These are phyloP conservation scores for Dynastes tityus DNA, from an alignment of 2,888 invertebrate genomes.

Conservation along the genomic window DNA sequence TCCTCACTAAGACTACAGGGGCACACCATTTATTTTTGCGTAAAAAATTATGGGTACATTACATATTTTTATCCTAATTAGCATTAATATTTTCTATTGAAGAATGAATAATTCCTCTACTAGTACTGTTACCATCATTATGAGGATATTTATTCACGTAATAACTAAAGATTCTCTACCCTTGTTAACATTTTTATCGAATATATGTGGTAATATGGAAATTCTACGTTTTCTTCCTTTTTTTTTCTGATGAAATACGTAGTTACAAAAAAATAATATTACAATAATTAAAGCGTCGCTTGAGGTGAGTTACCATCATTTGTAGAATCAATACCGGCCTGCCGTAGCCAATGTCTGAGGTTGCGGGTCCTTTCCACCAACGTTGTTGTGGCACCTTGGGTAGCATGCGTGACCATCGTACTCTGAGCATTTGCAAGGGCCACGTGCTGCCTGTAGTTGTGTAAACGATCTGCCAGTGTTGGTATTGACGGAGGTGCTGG, in stretches of 20 bases:
- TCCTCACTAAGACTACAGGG: no score
- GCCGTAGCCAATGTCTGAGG: slow-evolving; percentile 79
- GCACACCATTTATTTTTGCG: no score
- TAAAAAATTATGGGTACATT: no score
- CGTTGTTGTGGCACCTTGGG: slow-evolving; percentile 75
- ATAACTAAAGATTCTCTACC: neutral
- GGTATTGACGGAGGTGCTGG: slow-evolving; percentile 68
- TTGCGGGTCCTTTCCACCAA: slow-evolving; percentile 79
- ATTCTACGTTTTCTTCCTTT: neutral
- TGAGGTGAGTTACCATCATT: slow-evolving; percentile 60
- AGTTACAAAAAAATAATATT: neutral
- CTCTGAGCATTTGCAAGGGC: slow-evolving; percentile 71
- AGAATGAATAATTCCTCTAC: neutral
- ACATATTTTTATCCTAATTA: no score
- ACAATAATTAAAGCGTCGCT: slow-evolving; percentile 62
- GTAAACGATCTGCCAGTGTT: slow-evolving; percentile 73
- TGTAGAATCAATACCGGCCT: slow-evolving; percentile 66
- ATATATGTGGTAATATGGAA: neutral
- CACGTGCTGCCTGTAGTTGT: slow-evolving; percentile 74
- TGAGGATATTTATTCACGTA: neutral
- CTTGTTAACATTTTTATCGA: neutral
- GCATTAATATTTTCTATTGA: neutral
- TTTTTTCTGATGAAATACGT: neutral
- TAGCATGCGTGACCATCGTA: slow-evolving; percentile 69
- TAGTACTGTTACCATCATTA: neutral